Conservation (phyloP, 2,113 vertebrate species). For the Stigmatopora argus region DNA sequence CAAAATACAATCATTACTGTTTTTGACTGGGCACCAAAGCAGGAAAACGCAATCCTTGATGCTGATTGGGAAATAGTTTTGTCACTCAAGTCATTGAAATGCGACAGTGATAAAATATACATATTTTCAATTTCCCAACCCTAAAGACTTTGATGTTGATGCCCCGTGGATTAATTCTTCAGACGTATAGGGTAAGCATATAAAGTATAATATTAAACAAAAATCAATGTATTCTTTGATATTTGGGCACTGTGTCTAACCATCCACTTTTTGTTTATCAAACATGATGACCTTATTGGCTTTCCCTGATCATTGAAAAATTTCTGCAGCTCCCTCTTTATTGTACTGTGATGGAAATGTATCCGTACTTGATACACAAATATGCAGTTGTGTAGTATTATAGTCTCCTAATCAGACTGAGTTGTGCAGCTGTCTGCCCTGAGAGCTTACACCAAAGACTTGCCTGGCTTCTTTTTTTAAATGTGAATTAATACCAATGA, state of each 20-base stretch:
- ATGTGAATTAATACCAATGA: slow-evolving; percentile 26
- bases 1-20: no score
- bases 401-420: not conserved
- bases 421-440: slow-evolving; percentile 29
- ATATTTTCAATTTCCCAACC: no score
- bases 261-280: not conserved
- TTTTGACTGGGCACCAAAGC: no score
- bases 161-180: no score
- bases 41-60: no score
- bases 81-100: no score
- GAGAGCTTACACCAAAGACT: slow-evolving; percentile 3
- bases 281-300: not conserved
- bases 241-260: not conserved
- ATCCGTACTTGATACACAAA: not conserved
- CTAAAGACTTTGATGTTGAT: no score
- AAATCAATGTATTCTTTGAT: not conserved
- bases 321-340: not conserved
- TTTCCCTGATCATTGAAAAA: not conserved
- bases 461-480: slow-evolving; percentile 13
- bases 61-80: no score
- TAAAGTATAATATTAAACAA: not conserved
- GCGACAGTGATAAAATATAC: no score
- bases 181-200: no score
- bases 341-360: not conserved
- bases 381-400: not conserved